Percentiles rank a stretch among this genome's conserved stretches.
Evolutionary conservation across 2,888 invertebrate species (phyloP).

Genomic region (Dicycla oo): DNA sequence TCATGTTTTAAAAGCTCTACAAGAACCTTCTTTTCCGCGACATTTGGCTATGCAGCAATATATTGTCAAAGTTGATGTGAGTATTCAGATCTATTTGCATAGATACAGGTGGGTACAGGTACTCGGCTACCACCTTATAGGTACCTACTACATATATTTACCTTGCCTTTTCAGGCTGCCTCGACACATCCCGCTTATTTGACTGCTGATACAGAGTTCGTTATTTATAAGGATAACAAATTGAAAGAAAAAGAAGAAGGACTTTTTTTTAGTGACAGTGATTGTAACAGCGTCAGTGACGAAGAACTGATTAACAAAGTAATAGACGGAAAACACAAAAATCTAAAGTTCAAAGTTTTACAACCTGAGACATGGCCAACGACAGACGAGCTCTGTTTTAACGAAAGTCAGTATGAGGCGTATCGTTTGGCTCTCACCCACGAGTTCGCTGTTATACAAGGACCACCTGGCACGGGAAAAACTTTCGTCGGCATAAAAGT

Average conservation of each 20-base stretch:
- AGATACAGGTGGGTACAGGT: neutral
- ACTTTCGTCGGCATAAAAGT: conserved; percentile 93
- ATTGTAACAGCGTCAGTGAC: neutral
- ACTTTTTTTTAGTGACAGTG: too few species aligned
- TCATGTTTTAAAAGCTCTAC: conserved; percentile 92
- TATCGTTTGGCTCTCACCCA: conserved; percentile 91
- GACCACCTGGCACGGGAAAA: too few species aligned
- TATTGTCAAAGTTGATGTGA: conserved; percentile 91
- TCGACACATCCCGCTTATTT: conserved; percentile 69
- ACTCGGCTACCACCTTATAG: neutral
- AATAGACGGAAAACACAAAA: neutral
- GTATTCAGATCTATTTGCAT: conserved; percentile 53
- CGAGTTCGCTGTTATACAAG: too few species aligned
- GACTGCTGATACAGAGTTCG: conserved; percentile 33
- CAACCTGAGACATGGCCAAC: conserved; percentile 86
- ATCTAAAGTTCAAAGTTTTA: conserved; percentile 70
- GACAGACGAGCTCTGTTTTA: conserved; percentile 86
- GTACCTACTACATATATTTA: neutral
- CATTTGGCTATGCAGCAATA: conserved; percentile 93
- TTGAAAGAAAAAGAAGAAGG: neutral
- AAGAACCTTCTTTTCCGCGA: conserved; percentile 87
- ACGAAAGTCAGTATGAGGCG: conserved; percentile 72
- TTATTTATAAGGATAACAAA: conserved; percentile 28
- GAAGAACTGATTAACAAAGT: neutral
- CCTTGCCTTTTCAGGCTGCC: conserved; percentile 67